These are phyloP conservation scores for Sceliomorpha sp. DNA, from an alignment of 2,888 invertebrate genomes.

Conservation along the genomic window DNA sequence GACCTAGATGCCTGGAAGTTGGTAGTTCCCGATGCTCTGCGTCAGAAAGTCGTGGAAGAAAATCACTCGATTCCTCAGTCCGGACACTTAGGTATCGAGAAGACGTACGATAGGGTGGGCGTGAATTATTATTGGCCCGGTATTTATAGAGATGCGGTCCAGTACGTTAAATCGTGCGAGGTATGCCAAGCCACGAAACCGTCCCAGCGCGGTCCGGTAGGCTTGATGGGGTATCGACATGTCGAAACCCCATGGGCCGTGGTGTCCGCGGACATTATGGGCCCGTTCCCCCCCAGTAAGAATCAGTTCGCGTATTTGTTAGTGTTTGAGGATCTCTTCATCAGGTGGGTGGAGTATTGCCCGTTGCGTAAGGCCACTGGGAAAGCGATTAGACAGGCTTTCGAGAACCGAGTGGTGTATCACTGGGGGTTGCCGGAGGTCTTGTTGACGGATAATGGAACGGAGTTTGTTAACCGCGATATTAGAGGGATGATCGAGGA, in stretches of 20 bases:
- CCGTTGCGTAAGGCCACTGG: not conserved
- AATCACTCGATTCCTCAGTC: slow-evolving; percentile 11
- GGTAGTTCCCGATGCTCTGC: not conserved
- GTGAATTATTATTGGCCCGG: slow-evolving; percentile 11
- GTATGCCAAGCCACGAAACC: slow-evolving; percentile 6
- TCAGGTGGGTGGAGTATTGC: not conserved
- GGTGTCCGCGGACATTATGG: slow-evolving; percentile 58
- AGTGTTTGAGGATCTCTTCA: not conserved
- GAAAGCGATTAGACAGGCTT: not conserved
- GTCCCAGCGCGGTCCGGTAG: slow-evolving; percentile 10
- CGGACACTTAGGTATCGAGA: slow-evolving; percentile 17
- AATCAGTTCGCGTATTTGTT: not conserved
- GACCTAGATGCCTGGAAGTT: slow-evolving; percentile 19
- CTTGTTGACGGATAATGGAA: not conserved
- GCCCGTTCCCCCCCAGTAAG: slow-evolving; percentile 51
- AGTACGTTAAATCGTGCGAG: slow-evolving; percentile 2
- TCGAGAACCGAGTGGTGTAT: not conserved
- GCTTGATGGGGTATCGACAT: slow-evolving; percentile 49
- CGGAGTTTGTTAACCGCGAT: not conserved
- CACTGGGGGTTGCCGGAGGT: not conserved
- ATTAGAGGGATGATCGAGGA: not conserved
- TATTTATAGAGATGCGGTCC: slow-evolving; percentile 3
- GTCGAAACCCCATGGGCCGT: slow-evolving; percentile 43
- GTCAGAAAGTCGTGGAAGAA: slow-evolving; percentile 2
- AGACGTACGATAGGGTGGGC: slow-evolving; percentile 11